Evolutionary conservation across 2,888 invertebrate genomes (phyloP).

Genomic region (Petrolisthes cinctipes): DNA sequence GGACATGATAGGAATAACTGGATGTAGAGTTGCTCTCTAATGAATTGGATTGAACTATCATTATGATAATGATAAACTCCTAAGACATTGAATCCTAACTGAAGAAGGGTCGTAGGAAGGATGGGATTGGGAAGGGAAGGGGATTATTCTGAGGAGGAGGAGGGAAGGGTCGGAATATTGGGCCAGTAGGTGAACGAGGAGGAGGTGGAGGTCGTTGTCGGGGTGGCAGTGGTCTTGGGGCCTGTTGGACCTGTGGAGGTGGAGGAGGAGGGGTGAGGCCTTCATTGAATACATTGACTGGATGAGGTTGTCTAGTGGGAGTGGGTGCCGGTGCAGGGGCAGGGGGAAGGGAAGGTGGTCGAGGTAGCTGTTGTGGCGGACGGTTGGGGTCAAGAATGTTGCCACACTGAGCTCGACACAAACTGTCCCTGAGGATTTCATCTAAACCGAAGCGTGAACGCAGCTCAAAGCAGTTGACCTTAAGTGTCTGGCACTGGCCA

Average conservation of each 20-base stretch:
- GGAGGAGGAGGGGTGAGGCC: constrained; percentile 53
- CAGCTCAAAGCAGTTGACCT: constrained; percentile 64
- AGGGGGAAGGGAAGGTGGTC: constrained; percentile 26
- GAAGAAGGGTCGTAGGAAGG: constrained; percentile 51
- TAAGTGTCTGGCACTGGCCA: constrained; percentile 69
- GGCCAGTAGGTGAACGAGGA: constrained; percentile 30
- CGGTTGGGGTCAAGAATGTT: constrained; percentile 63
- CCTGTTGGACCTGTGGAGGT: constrained; percentile 23
- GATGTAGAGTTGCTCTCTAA: neutral
- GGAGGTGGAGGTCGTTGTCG: constrained; percentile 21
- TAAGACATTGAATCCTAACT: constrained; percentile 23
- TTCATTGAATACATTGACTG: constrained; percentile 40
- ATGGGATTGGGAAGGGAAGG: constrained; percentile 53
- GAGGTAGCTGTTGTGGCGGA: constrained; percentile 46
- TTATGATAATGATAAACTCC: neutral
- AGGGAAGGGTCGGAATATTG: constrained; percentile 33
- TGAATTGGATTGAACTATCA: neutral
- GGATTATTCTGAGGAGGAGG: constrained; percentile 34
- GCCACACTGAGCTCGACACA: constrained; percentile 88
- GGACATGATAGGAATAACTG: neutral
- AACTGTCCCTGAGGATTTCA: constrained; percentile 78
- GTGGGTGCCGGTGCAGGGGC: constrained; percentile 13
- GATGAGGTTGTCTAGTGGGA: constrained; percentile 17
- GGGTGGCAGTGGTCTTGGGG: constrained; percentile 14
- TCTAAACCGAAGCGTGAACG: constrained; percentile 58